A percentile compares a stretch with the other conserved stretches of the same genome.
phyloP scores from a whole-genome alignment of 2,113 vertebrate species.

The Pangasianodon gigas region DNA sequence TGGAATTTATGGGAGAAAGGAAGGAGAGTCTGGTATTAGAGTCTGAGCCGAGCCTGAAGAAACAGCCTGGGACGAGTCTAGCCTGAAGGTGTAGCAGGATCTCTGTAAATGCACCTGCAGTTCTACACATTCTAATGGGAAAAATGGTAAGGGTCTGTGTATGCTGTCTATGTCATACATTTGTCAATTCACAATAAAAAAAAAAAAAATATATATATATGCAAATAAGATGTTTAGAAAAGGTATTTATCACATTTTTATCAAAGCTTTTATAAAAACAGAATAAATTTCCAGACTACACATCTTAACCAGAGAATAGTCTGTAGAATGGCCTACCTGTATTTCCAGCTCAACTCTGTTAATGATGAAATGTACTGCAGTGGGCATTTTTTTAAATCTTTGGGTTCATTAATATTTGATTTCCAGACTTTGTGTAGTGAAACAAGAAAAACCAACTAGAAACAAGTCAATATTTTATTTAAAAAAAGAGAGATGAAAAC shows the following conservation, averaged over 20 bases:
- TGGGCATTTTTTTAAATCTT: not conserved
- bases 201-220: too few relatives aligned
- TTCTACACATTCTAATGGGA: not conserved
- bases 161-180: not conserved
- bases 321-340: not conserved
- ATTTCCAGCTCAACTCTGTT: not conserved
- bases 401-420: not conserved
- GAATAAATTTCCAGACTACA: not conserved
- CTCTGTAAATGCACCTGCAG: constrained; percentile 32
- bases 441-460: not conserved
- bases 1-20: constrained; percentile 32
- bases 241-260: too few relatives aligned
- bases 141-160: not conserved
- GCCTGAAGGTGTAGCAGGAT: constrained; percentile 47
- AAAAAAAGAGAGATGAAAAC: not conserved
- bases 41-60: constrained; percentile 42
- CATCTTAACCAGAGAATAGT: not conserved
- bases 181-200: not conserved
- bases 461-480: not conserved
- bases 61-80: constrained; percentile 45
- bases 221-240: too few relatives aligned
- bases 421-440: not conserved
- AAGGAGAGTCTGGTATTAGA: constrained; percentile 36
- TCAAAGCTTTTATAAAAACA: not conserved
- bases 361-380: not conserved